Conservation (phyloP, 1,140 invertebrate species). For the Caenorhabditis brenneri region DNA sequence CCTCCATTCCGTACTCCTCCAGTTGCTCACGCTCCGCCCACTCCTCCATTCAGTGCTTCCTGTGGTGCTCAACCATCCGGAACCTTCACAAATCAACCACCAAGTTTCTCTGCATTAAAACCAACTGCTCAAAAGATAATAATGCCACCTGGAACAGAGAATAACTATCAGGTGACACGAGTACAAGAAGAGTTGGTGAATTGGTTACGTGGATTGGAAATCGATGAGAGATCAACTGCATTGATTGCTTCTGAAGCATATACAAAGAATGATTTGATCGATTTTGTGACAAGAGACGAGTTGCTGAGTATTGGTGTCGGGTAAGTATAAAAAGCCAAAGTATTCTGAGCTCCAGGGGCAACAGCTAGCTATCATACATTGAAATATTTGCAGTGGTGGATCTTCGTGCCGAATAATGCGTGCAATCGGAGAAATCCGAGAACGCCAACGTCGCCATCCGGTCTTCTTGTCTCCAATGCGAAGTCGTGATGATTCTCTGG, state of each 20-base stretch:
- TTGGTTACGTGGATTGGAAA: slow-evolving; percentile 48
- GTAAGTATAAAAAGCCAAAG: slow-evolving; percentile 72
- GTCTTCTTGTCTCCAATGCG: slow-evolving; percentile 41
- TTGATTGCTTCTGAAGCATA: slow-evolving; percentile 81
- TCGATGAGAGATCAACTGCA: slow-evolving; percentile 63
- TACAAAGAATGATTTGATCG: slow-evolving; percentile 80
- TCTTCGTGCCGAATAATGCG: slow-evolving; percentile 69
- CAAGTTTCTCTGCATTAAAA: not conserved
- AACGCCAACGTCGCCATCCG: slow-evolving; percentile 40
- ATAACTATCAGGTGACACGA: slow-evolving; percentile 44
- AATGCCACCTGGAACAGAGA: slow-evolving; percentile 1
- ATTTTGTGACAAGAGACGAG: slow-evolving; percentile 80
- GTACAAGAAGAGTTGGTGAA: slow-evolving; percentile 51
- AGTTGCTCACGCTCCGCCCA: slow-evolving; percentile 7
- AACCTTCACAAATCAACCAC: slow-evolving; percentile 22
- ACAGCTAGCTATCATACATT: too few species aligned
- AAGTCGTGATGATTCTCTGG: slow-evolving; percentile 51
- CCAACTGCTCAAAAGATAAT: slow-evolving; percentile 23
- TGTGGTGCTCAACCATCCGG: not conserved
- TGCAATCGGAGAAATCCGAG: slow-evolving; percentile 62
- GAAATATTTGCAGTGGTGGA: slow-evolving; percentile 61
- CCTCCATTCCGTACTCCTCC: slow-evolving; percentile 40
- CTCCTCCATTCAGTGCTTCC: slow-evolving; percentile 27
- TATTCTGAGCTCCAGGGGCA: too few species aligned
- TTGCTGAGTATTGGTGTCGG: slow-evolving; percentile 78